Evolutionary conservation across 1,140 invertebrate genomes (phyloP).

Genomic region (Pseudomyrmex pallidus): DNA sequence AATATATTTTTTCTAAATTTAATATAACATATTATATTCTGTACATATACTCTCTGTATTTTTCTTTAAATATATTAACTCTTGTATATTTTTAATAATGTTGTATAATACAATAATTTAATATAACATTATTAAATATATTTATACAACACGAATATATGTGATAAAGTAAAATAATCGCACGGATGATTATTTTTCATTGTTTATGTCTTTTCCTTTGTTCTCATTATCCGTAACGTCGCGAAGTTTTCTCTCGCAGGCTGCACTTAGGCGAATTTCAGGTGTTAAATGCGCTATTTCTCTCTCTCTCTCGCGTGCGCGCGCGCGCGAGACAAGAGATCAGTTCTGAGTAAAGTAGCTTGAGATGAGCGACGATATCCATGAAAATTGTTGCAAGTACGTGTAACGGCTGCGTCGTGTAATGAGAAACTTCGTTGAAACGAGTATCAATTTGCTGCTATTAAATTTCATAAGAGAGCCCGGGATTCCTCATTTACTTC

Average conservation of each 20-base stretch:
- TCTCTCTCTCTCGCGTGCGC: background rate
- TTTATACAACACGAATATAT: background rate
- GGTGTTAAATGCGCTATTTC: constrained; percentile 41
- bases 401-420: constrained; percentile 41
- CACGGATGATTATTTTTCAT: background rate
- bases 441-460: constrained; percentile 56
- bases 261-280: constrained; percentile 37
- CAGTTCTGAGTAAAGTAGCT: constrained; percentile 51
- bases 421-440: constrained; percentile 53
- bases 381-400: constrained; percentile 47
- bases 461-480: constrained; percentile 51
- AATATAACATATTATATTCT: too few species aligned
- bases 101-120: constrained; percentile 24
- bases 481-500: constrained; percentile 47
- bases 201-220: background rate
- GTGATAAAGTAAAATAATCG: background rate
- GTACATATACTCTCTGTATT: too few species aligned
- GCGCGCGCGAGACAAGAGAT: constrained; percentile 26
- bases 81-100: background rate
- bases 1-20: too few species aligned
- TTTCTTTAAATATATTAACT: too few species aligned
- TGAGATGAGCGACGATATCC: constrained; percentile 52
- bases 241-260: constrained; percentile 23
- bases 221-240: constrained; percentile 22
- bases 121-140: background rate